Evolutionary conservation across 2,113 vertebrate genomes (phyloP).

Genomic region (Climacteris rufus): DNA sequence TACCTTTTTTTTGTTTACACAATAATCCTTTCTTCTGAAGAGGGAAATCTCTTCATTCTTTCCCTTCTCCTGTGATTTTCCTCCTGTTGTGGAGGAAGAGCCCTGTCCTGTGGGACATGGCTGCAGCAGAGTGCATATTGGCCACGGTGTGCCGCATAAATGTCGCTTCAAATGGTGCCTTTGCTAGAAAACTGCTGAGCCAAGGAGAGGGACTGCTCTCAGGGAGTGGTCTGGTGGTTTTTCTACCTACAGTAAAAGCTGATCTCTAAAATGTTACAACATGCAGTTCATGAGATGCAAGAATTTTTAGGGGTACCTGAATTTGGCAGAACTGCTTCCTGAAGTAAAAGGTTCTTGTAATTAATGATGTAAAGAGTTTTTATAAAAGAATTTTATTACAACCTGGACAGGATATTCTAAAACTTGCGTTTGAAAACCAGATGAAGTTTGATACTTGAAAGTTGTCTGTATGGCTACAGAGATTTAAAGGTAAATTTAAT

Average conservation of each 20-base stretch:
- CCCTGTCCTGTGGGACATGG: fast-evolving
- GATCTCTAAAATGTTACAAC: background rate
- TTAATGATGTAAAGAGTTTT: background rate
- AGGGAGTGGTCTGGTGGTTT: background rate
- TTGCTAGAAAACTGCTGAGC: background rate
- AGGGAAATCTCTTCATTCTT: background rate
- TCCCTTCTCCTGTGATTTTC: background rate
- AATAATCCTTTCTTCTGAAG: background rate
- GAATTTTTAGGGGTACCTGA: background rate
- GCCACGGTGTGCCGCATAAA: background rate
- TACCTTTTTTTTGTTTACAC: background rate
- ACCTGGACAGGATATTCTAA: background rate
- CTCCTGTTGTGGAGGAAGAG: background rate
- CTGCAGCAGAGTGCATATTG: background rate
- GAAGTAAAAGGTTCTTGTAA: background rate
- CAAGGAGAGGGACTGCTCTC: background rate
- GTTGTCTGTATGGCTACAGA: background rate
- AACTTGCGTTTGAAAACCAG: background rate
- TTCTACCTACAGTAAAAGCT: background rate
- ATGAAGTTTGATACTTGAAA: background rate
- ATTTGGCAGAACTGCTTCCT: background rate
- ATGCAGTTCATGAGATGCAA: background rate
- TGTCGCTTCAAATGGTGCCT: fast-evolving
- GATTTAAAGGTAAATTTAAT: background rate
- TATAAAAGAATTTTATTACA: no score